Percentiles rank a stretch among this genome's conserved stretches.
Conservation (phyloP, 1,140 invertebrate species). For the Rhyacophila brunnea region DNA sequence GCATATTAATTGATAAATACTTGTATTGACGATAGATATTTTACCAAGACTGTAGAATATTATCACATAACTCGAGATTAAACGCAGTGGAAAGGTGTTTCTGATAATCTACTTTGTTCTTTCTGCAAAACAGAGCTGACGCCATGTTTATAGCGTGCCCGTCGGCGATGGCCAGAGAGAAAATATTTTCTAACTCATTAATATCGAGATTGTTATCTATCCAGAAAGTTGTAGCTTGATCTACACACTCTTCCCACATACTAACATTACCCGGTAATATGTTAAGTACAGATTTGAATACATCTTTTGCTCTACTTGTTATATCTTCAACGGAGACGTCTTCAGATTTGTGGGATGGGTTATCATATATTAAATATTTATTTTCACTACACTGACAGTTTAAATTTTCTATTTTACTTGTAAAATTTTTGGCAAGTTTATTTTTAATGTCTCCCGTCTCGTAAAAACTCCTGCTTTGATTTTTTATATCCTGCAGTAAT, state of each 20-base stretch:
- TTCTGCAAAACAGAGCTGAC: constrained; percentile 28
- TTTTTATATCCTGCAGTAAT: constrained; percentile 15
- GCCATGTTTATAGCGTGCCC: constrained; percentile 21
- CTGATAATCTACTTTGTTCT: constrained; percentile 30
- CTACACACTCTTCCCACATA: constrained; percentile 26
- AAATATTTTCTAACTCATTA: constrained; percentile 47
- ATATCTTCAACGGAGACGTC: constrained; percentile 5
- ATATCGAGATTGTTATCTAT: constrained; percentile 48
- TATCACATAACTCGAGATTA: constrained; percentile 30
- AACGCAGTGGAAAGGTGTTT: constrained; percentile 25
- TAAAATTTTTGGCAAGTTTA: too few species aligned
- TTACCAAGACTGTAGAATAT: constrained; percentile 29
- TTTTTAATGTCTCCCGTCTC: too few species aligned
- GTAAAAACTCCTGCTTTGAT: constrained; percentile 3
- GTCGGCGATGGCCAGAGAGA: constrained; percentile 47
- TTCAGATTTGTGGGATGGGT: background rate
- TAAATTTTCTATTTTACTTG: constrained; percentile 1
- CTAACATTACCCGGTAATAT: constrained; percentile 12
- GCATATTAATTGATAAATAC: background rate
- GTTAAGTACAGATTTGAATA: constrained; percentile 19
- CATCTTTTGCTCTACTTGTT: constrained; percentile 1
- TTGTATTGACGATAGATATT: background rate
- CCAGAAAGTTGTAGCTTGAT: constrained; percentile 50
- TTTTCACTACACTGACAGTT: constrained; percentile 17
- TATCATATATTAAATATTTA: constrained; percentile 1